A percentile compares a stretch with the other conserved stretches of the same genome.
phyloP scores from a whole-genome alignment of 2,888 invertebrate genomes.

The Dastarcus helophoroides region DNA sequence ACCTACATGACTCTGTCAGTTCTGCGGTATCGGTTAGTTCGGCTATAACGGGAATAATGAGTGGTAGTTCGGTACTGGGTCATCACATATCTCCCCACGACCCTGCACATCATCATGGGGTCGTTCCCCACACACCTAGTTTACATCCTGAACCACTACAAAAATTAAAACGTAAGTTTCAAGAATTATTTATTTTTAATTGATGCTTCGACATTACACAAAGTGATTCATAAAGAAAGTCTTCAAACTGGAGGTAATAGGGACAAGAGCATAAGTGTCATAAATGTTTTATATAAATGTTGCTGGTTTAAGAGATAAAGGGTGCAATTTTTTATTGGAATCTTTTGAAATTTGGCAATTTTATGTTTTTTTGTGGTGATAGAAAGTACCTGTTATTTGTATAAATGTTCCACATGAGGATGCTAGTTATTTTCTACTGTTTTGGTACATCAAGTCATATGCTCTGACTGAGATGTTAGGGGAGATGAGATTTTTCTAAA shows the following conservation, averaged over 20 bases:
- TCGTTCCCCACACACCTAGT: constrained; percentile 46
- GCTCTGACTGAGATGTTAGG: too few relatives aligned
- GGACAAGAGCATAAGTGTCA: too few relatives aligned
- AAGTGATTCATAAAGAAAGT: not conserved
- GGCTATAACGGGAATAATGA: constrained; percentile 47
- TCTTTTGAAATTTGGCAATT: too few relatives aligned
- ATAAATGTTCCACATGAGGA: too few relatives aligned
- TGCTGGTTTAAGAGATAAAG: too few relatives aligned
- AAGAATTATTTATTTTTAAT: constrained; percentile 1
- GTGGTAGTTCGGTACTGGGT: constrained; percentile 39
- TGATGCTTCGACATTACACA: not conserved
- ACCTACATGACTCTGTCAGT: constrained; percentile 44
- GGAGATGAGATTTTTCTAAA: too few relatives aligned
- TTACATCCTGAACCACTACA: constrained; percentile 61
- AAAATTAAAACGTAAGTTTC: constrained; percentile 64
- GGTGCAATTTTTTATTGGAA: too few relatives aligned
- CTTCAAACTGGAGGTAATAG: not conserved
- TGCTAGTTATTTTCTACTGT: too few relatives aligned
- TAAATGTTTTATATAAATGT: too few relatives aligned
- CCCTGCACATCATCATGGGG: constrained; percentile 47
- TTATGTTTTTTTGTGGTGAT: too few relatives aligned
- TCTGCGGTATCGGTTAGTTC: constrained; percentile 46
- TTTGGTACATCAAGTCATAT: too few relatives aligned
- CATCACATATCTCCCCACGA: constrained; percentile 36
- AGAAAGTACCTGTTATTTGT: too few relatives aligned